Conservation (phyloP, 2,888 invertebrate species). For the Argynnis bischoffii region DNA sequence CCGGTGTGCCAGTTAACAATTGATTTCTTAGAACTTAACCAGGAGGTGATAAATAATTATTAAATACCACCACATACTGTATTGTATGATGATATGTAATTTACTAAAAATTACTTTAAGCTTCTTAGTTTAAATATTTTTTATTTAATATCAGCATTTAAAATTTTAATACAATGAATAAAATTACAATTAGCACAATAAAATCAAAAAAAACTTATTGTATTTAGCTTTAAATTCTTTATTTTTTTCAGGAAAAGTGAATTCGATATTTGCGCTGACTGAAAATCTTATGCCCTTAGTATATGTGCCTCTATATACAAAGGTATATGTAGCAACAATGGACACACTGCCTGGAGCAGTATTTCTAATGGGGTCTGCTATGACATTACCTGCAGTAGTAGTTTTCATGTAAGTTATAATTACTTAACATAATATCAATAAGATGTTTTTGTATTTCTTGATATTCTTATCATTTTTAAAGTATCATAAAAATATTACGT, state of each 20-base stretch:
- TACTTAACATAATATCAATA: too few relatives aligned
- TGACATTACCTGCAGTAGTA: constrained; percentile 84
- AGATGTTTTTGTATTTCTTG: background rate
- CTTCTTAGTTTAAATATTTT: background rate
- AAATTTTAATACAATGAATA: too few relatives aligned
- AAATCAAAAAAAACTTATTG: background rate
- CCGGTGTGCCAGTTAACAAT: too few relatives aligned
- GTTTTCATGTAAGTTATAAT: constrained; percentile 79
- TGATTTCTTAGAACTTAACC: too few relatives aligned
- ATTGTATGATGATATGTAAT: constrained; percentile 7
- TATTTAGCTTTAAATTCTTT: background rate
- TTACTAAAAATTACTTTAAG: constrained; percentile 3
- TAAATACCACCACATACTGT: constrained; percentile 14
- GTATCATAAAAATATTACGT: background rate
- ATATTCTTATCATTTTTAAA: too few relatives aligned
- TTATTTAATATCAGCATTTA: too few relatives aligned
- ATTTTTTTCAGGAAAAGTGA: constrained; percentile 83
- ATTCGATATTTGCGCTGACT: constrained; percentile 85
- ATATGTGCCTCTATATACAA: constrained; percentile 86
- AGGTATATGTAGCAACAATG: constrained; percentile 85
- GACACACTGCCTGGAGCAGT: constrained; percentile 85
- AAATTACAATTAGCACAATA: background rate
- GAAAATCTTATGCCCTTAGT: constrained; percentile 86
- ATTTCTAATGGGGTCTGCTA: constrained; percentile 83
- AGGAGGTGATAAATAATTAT: too few relatives aligned